phyloP scores from a whole-genome alignment of 2,888 invertebrate species.

The Chymomyza procnemis region DNA sequence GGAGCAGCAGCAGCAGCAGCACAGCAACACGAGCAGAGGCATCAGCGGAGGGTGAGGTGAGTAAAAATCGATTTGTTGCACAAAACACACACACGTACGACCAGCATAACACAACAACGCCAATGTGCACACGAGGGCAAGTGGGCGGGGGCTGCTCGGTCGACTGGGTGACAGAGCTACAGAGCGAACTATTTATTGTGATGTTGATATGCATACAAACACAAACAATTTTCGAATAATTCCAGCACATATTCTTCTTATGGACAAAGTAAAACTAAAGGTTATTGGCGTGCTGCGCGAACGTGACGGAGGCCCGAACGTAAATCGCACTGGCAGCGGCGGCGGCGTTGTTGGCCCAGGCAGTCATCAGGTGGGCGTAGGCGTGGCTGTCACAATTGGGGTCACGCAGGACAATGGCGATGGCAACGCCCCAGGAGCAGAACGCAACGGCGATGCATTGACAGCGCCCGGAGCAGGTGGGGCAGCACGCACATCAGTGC shows the following conservation, averaged over 20 bases:
- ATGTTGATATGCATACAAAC: conserved; percentile 24
- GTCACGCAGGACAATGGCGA: conserved; percentile 66
- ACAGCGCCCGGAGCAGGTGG: conserved; percentile 32
- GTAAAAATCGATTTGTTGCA: conserved; percentile 73
- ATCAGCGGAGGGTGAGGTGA: conserved; percentile 58
- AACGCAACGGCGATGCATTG: conserved; percentile 30
- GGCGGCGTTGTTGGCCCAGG: conserved; percentile 32
- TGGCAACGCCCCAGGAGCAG: conserved; percentile 52
- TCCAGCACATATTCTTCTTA: conserved; percentile 24
- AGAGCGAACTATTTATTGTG: conserved; percentile 35
- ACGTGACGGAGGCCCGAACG: conserved; percentile 68
- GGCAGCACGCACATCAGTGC: conserved; percentile 59
- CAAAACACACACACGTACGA: conserved; percentile 50
- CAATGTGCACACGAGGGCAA: conserved; percentile 48
- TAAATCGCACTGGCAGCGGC: conserved; percentile 57
- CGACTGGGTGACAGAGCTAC: conserved; percentile 16
- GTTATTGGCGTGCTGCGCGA: conserved; percentile 76
- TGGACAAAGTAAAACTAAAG: conserved; percentile 76
- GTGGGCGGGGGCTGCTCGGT: conserved; percentile 21
- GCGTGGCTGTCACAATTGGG: conserved; percentile 49
- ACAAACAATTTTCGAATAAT: conserved; percentile 19
- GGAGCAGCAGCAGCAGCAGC: conserved; percentile 36
- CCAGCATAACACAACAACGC: conserved; percentile 33
- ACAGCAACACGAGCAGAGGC: conserved; percentile 36
- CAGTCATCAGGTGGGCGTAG: conserved; percentile 57